Base-by-base conservation (phyloP, 2,888 invertebrate species). In the Adela reaumurella region DNA sequence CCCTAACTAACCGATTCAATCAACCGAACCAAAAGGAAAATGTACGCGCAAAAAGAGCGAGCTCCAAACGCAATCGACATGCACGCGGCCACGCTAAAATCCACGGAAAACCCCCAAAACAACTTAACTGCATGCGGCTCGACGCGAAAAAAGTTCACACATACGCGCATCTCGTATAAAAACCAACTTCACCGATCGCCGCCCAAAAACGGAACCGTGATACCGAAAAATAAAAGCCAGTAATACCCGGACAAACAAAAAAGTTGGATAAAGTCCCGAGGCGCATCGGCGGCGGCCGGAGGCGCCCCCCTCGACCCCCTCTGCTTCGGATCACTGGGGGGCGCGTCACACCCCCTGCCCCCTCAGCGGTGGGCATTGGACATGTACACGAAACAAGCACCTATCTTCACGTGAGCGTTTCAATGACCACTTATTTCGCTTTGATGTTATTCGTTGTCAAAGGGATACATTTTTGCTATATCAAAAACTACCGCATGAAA, bases 171-270 rank as follows among this genome's bases (percentile, higher is more conserved):
- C 70, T 71, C 70, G 71, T 69, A 72, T 71, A 71, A 74, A 78
- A 74, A 71, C 70, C 68, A 63, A 72, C 63, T 70, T 64, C 60
- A 60, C 70, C 73, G 71, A 73, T 74, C 66, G 73, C 61, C 65
- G 69, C 68, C 77, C 74, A 74, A 74, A 74, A 76, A 69, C 74
- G 77, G 72, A 69, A 68, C 74, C 64, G 76, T 73, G 74, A 77
- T 77, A 78, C 78, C 78, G 67, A 78, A 71, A 78, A 78, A 74
- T 77, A 78, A 76, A 77, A 71, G 70, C 62, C 66, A 56, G 64
- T 70, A 73, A 74, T 74, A 64, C 73, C 58, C 62, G 65, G 68
- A 68, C 70, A 72, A 47, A 47, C 19, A 76, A 77, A 76, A 71
- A 73, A 68, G 74, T 64, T 63, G 67, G 52, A 35, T 16, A 44